Evolutionary conservation across 2,797 vertebrate genomes (phyloP).

Genomic region (Coracias cyanogaster): DNA sequence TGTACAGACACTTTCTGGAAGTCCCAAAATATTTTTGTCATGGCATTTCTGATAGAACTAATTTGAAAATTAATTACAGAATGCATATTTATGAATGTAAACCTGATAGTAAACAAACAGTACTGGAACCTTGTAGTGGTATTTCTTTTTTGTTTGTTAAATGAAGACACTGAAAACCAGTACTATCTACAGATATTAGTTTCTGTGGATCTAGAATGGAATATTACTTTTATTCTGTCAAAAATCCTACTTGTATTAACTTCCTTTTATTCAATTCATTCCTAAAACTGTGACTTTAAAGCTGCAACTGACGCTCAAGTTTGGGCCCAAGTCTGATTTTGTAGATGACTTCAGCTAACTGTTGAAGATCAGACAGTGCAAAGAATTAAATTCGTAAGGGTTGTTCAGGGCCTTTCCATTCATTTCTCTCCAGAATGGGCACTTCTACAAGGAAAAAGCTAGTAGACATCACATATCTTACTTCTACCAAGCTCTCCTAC

Average conservation of each 20-base stretch:
- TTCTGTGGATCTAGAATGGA: not conserved
- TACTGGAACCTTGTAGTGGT: not conserved
- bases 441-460: not conserved
- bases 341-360: not conserved
- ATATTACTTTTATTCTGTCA: not conserved
- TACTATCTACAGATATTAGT: not conserved
- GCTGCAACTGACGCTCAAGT: not conserved
- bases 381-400: not conserved
- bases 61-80: not conserved
- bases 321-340: not conserved
- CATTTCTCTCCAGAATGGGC: not conserved
- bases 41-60: not conserved
- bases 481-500: not conserved
- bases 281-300: not conserved
- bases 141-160: not conserved
- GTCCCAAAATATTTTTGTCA: not conserved
- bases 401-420: not conserved
- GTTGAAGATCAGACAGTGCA: not conserved
- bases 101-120: not conserved
- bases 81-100: not conserved
- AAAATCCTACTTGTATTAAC: not conserved
- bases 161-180: not conserved
- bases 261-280: not conserved
- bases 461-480: not conserved
- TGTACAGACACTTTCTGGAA: not conserved